Percentiles rank a stretch among this genome's conserved stretches.
Evolutionary conservation across 2,888 invertebrate species (phyloP).

Genomic region (Zhengitettix transpicula): DNA sequence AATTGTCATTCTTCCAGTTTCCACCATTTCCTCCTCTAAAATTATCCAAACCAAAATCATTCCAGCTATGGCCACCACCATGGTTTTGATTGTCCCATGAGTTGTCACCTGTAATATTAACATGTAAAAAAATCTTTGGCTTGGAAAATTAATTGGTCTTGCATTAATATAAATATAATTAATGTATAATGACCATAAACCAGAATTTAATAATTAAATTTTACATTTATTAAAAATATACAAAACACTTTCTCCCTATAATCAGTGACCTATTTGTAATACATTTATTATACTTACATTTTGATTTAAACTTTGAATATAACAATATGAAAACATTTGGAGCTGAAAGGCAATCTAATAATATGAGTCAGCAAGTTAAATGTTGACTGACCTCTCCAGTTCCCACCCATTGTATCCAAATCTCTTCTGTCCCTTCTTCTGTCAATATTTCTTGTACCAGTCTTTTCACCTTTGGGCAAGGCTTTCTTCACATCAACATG

Average conservation of each 20-base stretch:
- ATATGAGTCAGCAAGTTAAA: background rate
- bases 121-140: too few species aligned
- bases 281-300: too few species aligned
- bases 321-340: background rate
- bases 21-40: constrained; percentile 27
- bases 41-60: constrained; percentile 24
- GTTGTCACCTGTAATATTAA: constrained; percentile 8
- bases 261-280: too few species aligned
- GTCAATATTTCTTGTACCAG: constrained; percentile 33
- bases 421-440: constrained; percentile 33
- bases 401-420: constrained; percentile 32
- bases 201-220: too few species aligned
- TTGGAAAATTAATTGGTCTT: too few species aligned
- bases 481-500: constrained; percentile 87
- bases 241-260: too few species aligned
- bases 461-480: constrained; percentile 73
- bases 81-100: constrained; percentile 25
- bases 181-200: too few species aligned
- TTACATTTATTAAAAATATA: too few species aligned
- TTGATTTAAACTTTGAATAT: background rate
- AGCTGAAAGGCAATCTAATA: too few species aligned
- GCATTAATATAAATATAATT: too few species aligned
- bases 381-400: constrained; percentile 22
- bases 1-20: constrained; percentile 45
- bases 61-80: constrained; percentile 33